phyloP scores from a whole-genome alignment of 2,888 invertebrate species.

The Stenodema calcarata region DNA sequence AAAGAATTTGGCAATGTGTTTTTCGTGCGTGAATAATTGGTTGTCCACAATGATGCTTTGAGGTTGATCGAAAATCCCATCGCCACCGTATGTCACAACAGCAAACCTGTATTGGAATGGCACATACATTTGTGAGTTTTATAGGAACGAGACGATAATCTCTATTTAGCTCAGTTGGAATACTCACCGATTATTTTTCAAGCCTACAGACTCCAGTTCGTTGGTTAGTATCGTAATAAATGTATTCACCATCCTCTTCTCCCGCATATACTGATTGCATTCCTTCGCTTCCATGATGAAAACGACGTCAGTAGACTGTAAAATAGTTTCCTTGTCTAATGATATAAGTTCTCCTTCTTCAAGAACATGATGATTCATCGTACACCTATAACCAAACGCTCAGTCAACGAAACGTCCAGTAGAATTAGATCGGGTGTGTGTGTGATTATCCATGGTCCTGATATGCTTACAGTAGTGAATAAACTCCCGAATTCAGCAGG shows the following conservation, averaged over 20 bases:
- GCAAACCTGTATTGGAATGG: conserved; percentile 70
- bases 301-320: conserved; percentile 81
- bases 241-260: conserved; percentile 72
- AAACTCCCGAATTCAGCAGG: too few species aligned
- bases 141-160: neutral
- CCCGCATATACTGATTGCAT: conserved; percentile 77
- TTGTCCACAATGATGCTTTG: conserved; percentile 77
- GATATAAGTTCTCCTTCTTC: conserved; percentile 78
- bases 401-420: too few species aligned
- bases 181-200: conserved; percentile 73
- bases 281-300: conserved; percentile 86
- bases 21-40: conserved; percentile 71
- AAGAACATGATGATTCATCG: conserved; percentile 72
- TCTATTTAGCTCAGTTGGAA: neutral
- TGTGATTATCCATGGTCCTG: too few species aligned
- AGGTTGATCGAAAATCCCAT: conserved; percentile 74
- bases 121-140: neutral
- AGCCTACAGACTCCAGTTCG: conserved; percentile 70
- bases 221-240: conserved; percentile 73
- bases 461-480: too few species aligned
- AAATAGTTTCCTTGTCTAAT: conserved; percentile 66
- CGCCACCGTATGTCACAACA: conserved; percentile 81
- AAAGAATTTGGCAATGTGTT: conserved; percentile 69
- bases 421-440: too few species aligned
- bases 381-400: conserved; percentile 67